Evolutionary conservation across 2,888 invertebrate species (phyloP).

Genomic region (Melinopterus prodromus): DNA sequence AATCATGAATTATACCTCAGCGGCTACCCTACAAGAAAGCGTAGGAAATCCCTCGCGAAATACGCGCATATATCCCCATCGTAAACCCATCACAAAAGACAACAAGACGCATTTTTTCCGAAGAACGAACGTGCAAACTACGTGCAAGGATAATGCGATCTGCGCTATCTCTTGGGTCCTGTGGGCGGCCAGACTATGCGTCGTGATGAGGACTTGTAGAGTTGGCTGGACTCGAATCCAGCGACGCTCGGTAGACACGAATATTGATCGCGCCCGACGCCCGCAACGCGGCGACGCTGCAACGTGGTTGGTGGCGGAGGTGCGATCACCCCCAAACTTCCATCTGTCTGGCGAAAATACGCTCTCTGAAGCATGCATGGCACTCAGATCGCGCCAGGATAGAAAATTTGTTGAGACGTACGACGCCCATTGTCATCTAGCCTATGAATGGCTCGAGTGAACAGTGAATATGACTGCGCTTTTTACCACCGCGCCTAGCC

Average conservation of each 20-base stretch:
- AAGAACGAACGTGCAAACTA: background rate
- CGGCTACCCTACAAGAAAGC: too few relatives aligned
- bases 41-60: background rate
- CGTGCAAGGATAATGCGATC: background rate
- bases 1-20: too few relatives aligned
- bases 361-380: background rate
- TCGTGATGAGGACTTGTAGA: background rate
- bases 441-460: background rate
- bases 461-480: background rate
- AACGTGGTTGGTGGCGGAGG: background rate
- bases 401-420: constrained; percentile 23
- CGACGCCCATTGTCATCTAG: background rate
- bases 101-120: background rate
- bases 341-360: background rate
- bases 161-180: background rate
- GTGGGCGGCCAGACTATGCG: background rate
- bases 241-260: constrained; percentile 12
- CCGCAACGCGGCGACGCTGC: background rate
- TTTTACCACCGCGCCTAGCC: background rate
- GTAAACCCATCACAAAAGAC: background rate
- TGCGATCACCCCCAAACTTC: constrained; percentile 4
- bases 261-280: constrained; percentile 20
- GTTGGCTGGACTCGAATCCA: background rate
- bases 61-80: background rate
- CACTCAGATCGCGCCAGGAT: constrained; percentile 11